phyloP scores from a whole-genome alignment of 2,113 vertebrate genomes.

The Cacatua alba region DNA sequence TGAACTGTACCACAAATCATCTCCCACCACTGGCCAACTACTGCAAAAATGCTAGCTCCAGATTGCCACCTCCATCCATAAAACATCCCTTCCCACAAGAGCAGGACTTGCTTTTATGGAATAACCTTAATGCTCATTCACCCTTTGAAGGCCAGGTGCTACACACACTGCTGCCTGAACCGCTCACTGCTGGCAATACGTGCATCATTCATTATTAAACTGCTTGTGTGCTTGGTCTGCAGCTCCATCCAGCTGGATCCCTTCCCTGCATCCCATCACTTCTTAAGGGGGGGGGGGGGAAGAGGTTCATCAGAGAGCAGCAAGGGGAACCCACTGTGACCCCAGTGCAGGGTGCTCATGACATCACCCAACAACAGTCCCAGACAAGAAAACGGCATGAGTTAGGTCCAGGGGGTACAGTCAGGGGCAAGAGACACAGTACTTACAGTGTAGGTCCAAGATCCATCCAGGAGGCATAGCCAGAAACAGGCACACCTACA shows the following conservation, averaged over 20 bases:
- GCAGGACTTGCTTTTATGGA: not conserved
- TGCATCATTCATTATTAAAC: constrained; percentile 5
- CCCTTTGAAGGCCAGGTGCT: constrained; percentile 48
- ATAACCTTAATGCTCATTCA: constrained; percentile 40
- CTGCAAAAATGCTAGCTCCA: not conserved
- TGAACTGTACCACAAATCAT: not conserved
- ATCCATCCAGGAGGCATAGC: not conserved
- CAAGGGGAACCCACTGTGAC: not conserved
- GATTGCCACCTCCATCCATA: constrained; percentile 30
- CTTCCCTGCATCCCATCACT: not conserved
- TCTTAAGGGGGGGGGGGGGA: fast-evolving
- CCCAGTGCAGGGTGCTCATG: fast-evolving
- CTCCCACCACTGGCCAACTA: not conserved
- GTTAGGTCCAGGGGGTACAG: fast-evolving
- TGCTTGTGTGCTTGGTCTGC: not conserved
- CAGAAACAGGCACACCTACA: not conserved
- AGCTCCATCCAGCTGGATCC: not conserved
- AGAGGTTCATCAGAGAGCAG: not conserved
- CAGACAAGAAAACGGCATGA: not conserved
- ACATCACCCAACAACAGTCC: not conserved
- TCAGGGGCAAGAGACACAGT: not conserved
- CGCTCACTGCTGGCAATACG: not conserved
- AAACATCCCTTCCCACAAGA: not conserved
- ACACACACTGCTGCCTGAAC: not conserved
- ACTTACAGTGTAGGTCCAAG: fast-evolving